phyloP scores from a whole-genome alignment of 2,113 vertebrate genomes.

The Triplophysa rosa region DNA sequence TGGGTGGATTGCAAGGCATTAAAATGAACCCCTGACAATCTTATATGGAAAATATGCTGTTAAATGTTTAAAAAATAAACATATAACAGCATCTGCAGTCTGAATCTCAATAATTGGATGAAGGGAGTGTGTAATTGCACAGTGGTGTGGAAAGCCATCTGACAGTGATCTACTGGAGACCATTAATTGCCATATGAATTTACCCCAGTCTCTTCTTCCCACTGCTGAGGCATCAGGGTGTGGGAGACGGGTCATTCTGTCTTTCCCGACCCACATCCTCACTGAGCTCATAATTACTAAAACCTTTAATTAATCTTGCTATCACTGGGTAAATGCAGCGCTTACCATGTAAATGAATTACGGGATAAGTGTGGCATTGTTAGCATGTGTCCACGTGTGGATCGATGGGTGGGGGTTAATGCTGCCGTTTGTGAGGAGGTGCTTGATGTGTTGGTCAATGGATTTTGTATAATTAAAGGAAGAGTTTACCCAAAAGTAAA shows the following conservation, averaged over 20 bases:
- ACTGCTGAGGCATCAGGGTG: conserved; percentile 72
- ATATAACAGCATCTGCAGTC: conserved; percentile 31
- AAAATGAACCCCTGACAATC: conserved; percentile 19
- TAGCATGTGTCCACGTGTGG: conserved; percentile 20
- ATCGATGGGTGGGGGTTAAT: neutral
- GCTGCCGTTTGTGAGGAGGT: conserved; percentile 30
- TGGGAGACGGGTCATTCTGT: conserved; percentile 75
- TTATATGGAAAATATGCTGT: conserved; percentile 15
- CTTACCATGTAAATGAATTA: conserved; percentile 68
- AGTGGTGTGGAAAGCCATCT: conserved; percentile 64
- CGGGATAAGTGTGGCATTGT: conserved; percentile 48
- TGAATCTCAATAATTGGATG: conserved; percentile 51
- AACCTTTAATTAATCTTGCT: conserved; percentile 78
- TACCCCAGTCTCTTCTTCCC: conserved; percentile 70
- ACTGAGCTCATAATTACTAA: conserved; percentile 77
- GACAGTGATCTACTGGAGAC: conserved; percentile 78
- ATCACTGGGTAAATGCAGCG: conserved; percentile 72
- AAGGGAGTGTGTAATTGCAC: conserved; percentile 67
- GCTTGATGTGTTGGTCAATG: conserved; percentile 19
- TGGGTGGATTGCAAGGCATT: conserved; percentile 10
- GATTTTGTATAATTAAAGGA: conserved; percentile 3
- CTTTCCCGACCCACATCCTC: conserved; percentile 69
- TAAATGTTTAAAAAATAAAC: conserved; percentile 41
- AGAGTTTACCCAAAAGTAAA: neutral
- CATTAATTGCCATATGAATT: conserved; percentile 80